A percentile compares a stretch with the other conserved stretches of the same genome.
Evolutionary conservation across 1,140 invertebrate species (phyloP).

Genomic region (Yoshiicerus persimilis): DNA sequence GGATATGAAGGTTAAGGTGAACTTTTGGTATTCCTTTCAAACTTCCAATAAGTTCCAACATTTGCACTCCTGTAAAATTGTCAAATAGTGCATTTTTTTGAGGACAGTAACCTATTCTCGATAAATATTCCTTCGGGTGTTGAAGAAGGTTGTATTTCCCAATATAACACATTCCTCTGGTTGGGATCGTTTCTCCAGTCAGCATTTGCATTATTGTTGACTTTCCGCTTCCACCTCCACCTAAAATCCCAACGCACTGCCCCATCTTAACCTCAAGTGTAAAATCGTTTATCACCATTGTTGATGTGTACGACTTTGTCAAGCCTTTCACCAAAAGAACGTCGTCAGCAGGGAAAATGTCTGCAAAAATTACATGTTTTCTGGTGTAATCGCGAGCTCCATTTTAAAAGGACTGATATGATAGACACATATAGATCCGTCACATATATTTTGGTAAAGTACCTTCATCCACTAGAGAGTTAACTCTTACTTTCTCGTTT

Average conservation of each 20-base stretch:
- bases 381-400: no score
- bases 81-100: constrained; percentile 26
- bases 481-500: neutral
- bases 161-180: constrained; percentile 30
- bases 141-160: constrained; percentile 8
- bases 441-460: neutral
- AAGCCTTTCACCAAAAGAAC: constrained; percentile 11
- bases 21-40: constrained; percentile 26
- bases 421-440: neutral
- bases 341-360: neutral
- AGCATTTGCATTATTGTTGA: constrained; percentile 27
- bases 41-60: constrained; percentile 38
- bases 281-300: constrained; percentile 38
- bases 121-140: constrained; percentile 26
- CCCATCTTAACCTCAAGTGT: constrained; percentile 34
- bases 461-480: neutral
- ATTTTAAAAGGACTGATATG: no score
- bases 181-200: constrained; percentile 26
- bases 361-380: neutral
- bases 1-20: constrained; percentile 27
- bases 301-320: constrained; percentile 31
- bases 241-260: constrained; percentile 36
- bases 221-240: constrained; percentile 34
- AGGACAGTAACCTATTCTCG: constrained; percentile 36
- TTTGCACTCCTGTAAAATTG: constrained; percentile 32